Percentiles rank a stretch among this genome's conserved stretches.
These are phyloP conservation scores for Acrobasis suavella DNA, from an alignment of 2,888 invertebrate species.

Conservation along the genomic window DNA sequence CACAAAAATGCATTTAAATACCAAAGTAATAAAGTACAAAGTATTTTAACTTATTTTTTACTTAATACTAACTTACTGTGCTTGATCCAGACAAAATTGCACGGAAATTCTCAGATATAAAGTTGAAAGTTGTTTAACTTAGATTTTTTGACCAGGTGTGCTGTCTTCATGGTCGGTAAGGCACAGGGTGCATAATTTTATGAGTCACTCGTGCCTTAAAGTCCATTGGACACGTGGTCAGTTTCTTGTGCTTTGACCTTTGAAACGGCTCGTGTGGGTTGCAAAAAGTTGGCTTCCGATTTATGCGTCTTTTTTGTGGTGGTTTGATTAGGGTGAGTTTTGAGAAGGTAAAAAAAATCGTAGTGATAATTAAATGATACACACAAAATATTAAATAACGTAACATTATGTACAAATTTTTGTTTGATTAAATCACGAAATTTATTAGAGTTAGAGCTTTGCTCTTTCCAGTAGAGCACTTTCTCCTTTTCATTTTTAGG, in stretches of 20 bases:
- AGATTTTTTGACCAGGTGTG: slow-evolving; percentile 54
- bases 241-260: slow-evolving; percentile 52
- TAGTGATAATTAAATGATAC: slow-evolving; percentile 27
- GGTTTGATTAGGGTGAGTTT: not conserved
- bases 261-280: slow-evolving; percentile 37
- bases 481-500: no score
- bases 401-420: no score
- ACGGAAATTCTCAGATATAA: not conserved
- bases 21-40: not conserved
- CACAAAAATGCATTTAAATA: not conserved
- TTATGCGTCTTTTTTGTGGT: slow-evolving; percentile 19
- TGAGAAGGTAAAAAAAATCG: not conserved
- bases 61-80: no score
- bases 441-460: no score
- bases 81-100: not conserved
- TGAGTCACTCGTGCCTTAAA: slow-evolving; percentile 57
- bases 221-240: slow-evolving; percentile 63
- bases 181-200: slow-evolving; percentile 53
- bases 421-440: no score
- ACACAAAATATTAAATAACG: no score
- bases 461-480: no score
- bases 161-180: slow-evolving; percentile 58
- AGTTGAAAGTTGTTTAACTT: not conserved
- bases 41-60: not conserved
- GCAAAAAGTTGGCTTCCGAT: slow-evolving; percentile 26